Conservation (phyloP, 2,113 vertebrate genomes). For the Synchiropus splendidus region DNA sequence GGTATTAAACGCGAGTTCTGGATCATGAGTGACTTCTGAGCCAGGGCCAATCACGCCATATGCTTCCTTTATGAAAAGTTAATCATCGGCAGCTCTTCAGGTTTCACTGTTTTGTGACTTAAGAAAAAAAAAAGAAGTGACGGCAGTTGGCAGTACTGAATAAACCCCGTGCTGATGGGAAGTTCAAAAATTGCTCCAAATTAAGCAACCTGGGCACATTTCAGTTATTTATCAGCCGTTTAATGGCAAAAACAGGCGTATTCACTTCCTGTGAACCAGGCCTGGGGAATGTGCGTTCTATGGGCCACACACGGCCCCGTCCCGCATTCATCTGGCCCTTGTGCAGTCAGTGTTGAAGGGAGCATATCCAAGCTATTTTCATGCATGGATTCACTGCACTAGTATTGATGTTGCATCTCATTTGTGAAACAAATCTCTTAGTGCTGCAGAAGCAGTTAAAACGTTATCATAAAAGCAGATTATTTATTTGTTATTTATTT, state of each 20-base stretch:
- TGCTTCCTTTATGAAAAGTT: constrained; percentile 67
- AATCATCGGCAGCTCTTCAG: constrained; percentile 62
- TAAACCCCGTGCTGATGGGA: constrained; percentile 9
- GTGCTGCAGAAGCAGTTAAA: no score
- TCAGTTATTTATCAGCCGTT: constrained; percentile 33
- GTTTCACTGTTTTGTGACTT: constrained; percentile 48
- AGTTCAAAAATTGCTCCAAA: constrained; percentile 23
- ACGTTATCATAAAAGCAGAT: no score
- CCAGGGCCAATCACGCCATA: constrained; percentile 48
- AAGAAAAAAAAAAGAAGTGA: constrained; percentile 45
- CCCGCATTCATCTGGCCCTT: no score
- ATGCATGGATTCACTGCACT: no score
- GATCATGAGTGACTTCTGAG: constrained; percentile 42
- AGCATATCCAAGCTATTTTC: no score
- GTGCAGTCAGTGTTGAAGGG: no score
- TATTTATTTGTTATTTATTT: no score
- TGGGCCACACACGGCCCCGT: no score
- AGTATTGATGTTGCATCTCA: no score
- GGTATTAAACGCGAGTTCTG: constrained; percentile 45
- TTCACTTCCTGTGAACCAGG: neutral
- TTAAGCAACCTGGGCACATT: constrained; percentile 11
- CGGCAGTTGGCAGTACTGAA: constrained; percentile 47
- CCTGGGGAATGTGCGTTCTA: no score
- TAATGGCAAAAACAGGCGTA: constrained; percentile 20
- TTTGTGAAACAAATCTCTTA: no score